These are phyloP conservation scores for Thalassophryne amazonica DNA, from an alignment of 2,797 vertebrate species.

Conservation along the genomic window DNA sequence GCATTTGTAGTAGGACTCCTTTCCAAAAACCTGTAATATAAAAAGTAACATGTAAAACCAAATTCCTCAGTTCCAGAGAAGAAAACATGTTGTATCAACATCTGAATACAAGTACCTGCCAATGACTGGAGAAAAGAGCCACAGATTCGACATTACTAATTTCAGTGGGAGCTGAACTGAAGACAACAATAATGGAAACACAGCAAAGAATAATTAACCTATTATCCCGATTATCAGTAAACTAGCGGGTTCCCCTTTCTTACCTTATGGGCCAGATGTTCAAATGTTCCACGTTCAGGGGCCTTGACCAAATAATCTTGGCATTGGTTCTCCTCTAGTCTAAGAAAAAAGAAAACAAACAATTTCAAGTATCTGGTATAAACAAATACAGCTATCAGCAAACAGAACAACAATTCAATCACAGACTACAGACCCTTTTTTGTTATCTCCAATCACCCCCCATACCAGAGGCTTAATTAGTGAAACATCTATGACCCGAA, in stretches of 20 bases:
- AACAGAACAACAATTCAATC: no score
- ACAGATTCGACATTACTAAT: slow-evolving; percentile 88
- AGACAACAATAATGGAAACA: slow-evolving; percentile 26
- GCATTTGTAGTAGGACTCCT: slow-evolving; percentile 79
- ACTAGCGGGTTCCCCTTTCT: slow-evolving; percentile 3
- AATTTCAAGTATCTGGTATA: no score
- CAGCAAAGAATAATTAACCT: not conserved
- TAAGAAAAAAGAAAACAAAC: slow-evolving; percentile 66
- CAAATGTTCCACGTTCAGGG: slow-evolving; percentile 80
- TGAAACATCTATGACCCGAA: no score
- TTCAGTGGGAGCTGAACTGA: slow-evolving; percentile 88
- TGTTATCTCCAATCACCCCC: no score
- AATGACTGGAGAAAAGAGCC: slow-evolving; percentile 87
- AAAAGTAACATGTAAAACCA: no score
- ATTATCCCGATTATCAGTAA: not conserved
- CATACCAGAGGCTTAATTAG: no score
- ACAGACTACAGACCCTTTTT: no score
- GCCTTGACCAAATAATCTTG: slow-evolving; percentile 85
- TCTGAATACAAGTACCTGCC: slow-evolving; percentile 78
- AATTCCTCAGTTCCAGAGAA: not conserved
- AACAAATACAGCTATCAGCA: no score
- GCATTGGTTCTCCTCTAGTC: slow-evolving; percentile 91
- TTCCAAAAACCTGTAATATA: slow-evolving; percentile 80
- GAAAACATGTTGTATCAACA: not conserved
- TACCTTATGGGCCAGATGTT: slow-evolving; percentile 88